Percentiles rank a stretch among this genome's conserved stretches.
phyloP scores from a whole-genome alignment of 2,888 invertebrate species.

The Aleiodes testaceus region DNA sequence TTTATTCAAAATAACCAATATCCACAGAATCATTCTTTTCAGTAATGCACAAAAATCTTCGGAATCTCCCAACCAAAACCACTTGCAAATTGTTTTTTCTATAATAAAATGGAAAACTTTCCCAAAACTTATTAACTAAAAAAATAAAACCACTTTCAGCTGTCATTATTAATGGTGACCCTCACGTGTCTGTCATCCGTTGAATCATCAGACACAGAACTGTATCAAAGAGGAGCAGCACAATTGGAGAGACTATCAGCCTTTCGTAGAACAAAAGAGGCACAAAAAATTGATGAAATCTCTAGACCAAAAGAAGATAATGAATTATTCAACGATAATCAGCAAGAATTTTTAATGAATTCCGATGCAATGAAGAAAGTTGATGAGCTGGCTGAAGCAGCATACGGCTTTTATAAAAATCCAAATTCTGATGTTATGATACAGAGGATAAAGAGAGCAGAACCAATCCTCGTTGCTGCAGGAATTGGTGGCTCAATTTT shows the following conservation, averaged over 20 bases:
- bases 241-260: slow-evolving; percentile 65
- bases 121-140: not conserved
- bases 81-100: too few species aligned
- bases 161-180: slow-evolving; percentile 55
- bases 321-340: slow-evolving; percentile 28
- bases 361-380: slow-evolving; percentile 52
- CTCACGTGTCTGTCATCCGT: slow-evolving; percentile 54
- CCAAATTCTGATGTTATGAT: slow-evolving; percentile 58
- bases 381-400: slow-evolving; percentile 51
- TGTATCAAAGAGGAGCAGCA: slow-evolving; percentile 58
- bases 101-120: not conserved
- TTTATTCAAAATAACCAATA: too few species aligned
- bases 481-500: slow-evolving; percentile 67
- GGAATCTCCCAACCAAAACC: too few species aligned
- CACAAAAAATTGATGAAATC: not conserved
- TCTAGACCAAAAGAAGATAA: not conserved
- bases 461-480: slow-evolving; percentile 59
- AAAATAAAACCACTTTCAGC: slow-evolving; percentile 53
- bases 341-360: slow-evolving; percentile 48
- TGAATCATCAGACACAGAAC: slow-evolving; percentile 48
- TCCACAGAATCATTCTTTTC: too few species aligned
- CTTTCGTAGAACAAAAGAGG: slow-evolving; percentile 55
- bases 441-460: slow-evolving; percentile 62
- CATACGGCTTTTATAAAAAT: slow-evolving; percentile 56
- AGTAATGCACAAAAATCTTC: too few species aligned